These are phyloP conservation scores for Oceanodroma tethys DNA, from an alignment of 2,113 vertebrate species.

Conservation along the genomic window DNA sequence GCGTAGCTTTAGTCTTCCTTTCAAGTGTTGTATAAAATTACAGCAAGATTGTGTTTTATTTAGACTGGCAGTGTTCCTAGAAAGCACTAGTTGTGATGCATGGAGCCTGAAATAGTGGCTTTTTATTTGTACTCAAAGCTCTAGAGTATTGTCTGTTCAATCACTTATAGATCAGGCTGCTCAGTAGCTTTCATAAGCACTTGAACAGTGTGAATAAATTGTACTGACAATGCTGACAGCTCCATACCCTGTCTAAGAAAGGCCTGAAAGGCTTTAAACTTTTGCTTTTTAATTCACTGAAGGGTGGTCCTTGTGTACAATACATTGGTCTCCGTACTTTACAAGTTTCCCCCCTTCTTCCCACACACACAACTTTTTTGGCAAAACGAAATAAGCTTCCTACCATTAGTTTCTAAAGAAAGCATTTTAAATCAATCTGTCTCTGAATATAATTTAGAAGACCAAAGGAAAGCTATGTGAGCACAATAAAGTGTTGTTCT, in stretches of 20 bases:
- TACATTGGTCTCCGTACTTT: neutral
- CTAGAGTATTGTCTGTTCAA: constrained; percentile 60
- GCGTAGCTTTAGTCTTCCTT: neutral
- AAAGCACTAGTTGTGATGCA: constrained; percentile 46
- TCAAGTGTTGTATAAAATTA: constrained; percentile 38
- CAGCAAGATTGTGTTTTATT: constrained; percentile 49
- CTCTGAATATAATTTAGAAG: constrained; percentile 28
- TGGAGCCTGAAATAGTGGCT: constrained; percentile 43
- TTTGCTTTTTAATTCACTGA: constrained; percentile 17
- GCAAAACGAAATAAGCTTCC: constrained; percentile 26
- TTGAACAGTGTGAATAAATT: constrained; percentile 64
- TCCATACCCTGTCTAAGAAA: constrained; percentile 39
- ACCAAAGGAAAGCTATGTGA: neutral
- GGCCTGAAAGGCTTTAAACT: constrained; percentile 28
- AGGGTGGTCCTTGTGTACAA: neutral
- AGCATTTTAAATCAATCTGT: constrained; percentile 25
- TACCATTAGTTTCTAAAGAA: constrained; percentile 4
- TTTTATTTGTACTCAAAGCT: constrained; percentile 57
- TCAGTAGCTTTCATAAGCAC: constrained; percentile 57
- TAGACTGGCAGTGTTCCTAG: constrained; percentile 61
- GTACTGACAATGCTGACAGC: constrained; percentile 40
- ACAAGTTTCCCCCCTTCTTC: constrained; percentile 2
- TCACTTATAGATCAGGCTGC: constrained; percentile 39
- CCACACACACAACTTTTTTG: neutral
- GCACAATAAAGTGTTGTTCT: constrained; percentile 16